phyloP scores from a whole-genome alignment of 1,140 invertebrate species.

The Heliconius himera region DNA sequence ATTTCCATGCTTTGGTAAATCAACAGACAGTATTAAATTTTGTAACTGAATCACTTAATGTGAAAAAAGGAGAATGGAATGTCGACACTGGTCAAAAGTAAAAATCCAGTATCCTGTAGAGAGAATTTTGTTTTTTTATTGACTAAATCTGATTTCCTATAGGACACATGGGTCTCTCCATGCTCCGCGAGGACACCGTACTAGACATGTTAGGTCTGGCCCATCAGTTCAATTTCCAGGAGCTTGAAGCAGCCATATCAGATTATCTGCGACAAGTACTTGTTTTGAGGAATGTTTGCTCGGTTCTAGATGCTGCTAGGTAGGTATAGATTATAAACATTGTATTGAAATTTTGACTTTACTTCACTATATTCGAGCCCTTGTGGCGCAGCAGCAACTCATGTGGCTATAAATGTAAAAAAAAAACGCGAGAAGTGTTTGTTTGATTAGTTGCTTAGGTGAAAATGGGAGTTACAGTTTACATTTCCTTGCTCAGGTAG shows the following conservation, averaged over 20 bases:
- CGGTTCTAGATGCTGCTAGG: conserved; percentile 95
- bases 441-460: too few relatives aligned
- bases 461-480: too few relatives aligned
- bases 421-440: too few relatives aligned
- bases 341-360: background rate
- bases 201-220: conserved; percentile 94
- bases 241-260: conserved; percentile 95
- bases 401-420: too few relatives aligned
- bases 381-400: too few relatives aligned
- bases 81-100: too few relatives aligned
- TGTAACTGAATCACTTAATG: too few relatives aligned
- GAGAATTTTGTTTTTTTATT: background rate
- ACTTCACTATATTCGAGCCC: background rate
- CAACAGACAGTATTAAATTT: too few relatives aligned
- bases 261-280: conserved; percentile 95
- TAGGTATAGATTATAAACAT: conserved; percentile 55
- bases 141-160: background rate
- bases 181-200: conserved; percentile 92
- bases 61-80: too few relatives aligned
- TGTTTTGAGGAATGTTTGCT: conserved; percentile 93
- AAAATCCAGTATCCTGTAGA: background rate
- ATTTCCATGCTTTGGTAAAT: too few relatives aligned
- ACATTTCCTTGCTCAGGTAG: too few relatives aligned
- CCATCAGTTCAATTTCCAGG: conserved; percentile 97
- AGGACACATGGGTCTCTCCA: conserved; percentile 88